Percentiles rank a stretch among this genome's conserved stretches.
These are phyloP conservation scores for Clamator glandarius DNA, from an alignment of 2,797 vertebrate genomes.

Conservation along the genomic window DNA sequence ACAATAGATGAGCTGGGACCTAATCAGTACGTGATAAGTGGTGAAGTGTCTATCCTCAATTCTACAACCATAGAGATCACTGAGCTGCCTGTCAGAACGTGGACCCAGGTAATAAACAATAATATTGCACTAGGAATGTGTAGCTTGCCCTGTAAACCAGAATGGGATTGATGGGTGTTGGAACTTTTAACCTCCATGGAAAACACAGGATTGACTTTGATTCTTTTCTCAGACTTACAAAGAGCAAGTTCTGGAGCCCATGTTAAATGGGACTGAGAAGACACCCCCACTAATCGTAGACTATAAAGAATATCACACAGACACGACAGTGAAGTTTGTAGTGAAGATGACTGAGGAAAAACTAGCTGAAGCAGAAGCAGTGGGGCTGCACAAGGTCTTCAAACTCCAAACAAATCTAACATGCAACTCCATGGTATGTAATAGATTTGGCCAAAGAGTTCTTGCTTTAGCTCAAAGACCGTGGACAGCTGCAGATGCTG, in stretches of 20 bases:
- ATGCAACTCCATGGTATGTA: constrained; percentile 94
- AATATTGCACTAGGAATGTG: background rate
- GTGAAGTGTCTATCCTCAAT: constrained; percentile 93
- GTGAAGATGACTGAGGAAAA: constrained; percentile 92
- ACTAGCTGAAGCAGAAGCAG: constrained; percentile 86
- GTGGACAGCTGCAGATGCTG: background rate
- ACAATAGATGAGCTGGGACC: constrained; percentile 88
- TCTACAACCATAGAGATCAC: constrained; percentile 96
- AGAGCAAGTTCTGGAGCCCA: constrained; percentile 93
- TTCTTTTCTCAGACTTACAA: constrained; percentile 86
- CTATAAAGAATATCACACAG: constrained; percentile 97
- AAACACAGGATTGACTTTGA: background rate
- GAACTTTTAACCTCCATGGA: background rate
- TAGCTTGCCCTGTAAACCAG: background rate
- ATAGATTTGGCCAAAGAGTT: background rate
- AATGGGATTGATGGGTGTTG: background rate
- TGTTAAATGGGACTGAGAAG: constrained; percentile 96
- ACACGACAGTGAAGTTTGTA: constrained; percentile 92
- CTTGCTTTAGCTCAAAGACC: background rate
- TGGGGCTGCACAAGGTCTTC: constrained; percentile 95
- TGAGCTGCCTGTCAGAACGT: constrained; percentile 92
- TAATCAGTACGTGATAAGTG: constrained; percentile 90
- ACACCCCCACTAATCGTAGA: constrained; percentile 92
- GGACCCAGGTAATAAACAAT: constrained; percentile 89
- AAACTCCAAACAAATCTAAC: constrained; percentile 92